Evolutionary conservation across 1,140 invertebrate species (phyloP).

Genomic region (Diorhabda carinulata): DNA sequence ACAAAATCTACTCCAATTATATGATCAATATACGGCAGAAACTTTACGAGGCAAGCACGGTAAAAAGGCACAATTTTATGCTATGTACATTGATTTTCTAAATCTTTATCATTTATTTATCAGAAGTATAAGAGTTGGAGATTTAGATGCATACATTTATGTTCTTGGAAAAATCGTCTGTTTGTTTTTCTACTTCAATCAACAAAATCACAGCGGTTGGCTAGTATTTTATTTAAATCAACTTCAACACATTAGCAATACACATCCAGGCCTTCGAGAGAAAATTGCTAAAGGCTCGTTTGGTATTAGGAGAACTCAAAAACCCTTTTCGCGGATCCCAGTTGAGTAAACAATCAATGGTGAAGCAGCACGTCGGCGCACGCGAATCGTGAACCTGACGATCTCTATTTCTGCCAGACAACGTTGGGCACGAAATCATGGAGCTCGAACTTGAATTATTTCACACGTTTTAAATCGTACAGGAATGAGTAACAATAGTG

Average conservation of each 20-base stretch:
- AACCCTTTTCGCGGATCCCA: too few relatives aligned
- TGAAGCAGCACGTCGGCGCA: slow-evolving; percentile 27
- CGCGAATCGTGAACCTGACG: slow-evolving; percentile 25
- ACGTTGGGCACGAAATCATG: slow-evolving; percentile 16
- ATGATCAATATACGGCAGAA: slow-evolving; percentile 7
- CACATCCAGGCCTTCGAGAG: slow-evolving; percentile 20
- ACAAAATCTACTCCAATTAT: slow-evolving; percentile 7
- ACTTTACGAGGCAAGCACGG: background rate
- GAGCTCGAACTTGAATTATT: too few relatives aligned
- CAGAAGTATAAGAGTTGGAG: too few relatives aligned
- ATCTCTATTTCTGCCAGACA: slow-evolving; percentile 31
- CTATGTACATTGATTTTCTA: too few relatives aligned
- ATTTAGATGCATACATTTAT: too few relatives aligned
- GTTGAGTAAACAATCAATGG: slow-evolving; percentile 33
- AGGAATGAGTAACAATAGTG: too few relatives aligned
- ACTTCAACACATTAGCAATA: slow-evolving; percentile 20
- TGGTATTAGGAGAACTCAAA: too few relatives aligned
- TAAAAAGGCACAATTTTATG: too few relatives aligned
- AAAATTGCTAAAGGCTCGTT: background rate
- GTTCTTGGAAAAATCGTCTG: too few relatives aligned
- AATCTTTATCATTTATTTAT: too few relatives aligned
- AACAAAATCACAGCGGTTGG: background rate
- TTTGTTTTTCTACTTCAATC: background rate
- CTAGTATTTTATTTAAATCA: slow-evolving; percentile 18
- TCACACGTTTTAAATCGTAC: too few relatives aligned